Evolutionary conservation across 2,797 vertebrate species (phyloP).

Genomic region (Rhinella marina): DNA sequence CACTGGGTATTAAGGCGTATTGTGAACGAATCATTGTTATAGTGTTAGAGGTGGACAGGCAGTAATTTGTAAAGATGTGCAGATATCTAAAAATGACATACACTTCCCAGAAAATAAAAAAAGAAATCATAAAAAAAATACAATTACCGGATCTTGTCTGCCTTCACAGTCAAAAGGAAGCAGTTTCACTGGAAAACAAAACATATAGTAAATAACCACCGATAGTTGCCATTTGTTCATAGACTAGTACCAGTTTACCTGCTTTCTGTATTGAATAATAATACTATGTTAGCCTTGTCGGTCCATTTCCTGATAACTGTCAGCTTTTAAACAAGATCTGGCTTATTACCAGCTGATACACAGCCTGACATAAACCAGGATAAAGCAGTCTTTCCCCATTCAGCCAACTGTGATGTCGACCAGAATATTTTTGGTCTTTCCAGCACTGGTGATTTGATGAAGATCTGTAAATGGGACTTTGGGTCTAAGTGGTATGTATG

Average conservation of each 20-base stretch:
- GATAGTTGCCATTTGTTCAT: neutral
- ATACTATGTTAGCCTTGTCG: neutral
- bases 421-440: too few relatives aligned
- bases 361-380: too few relatives aligned
- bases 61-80: slow-evolving; percentile 11
- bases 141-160: slow-evolving; percentile 75
- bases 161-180: slow-evolving; percentile 77
- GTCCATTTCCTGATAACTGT: too few relatives aligned
- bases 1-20: neutral
- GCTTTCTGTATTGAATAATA: neutral
- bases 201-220: slow-evolving; percentile 48
- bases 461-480: too few relatives aligned
- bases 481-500: too few relatives aligned
- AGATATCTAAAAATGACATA: slow-evolving; percentile 22
- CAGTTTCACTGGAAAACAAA: slow-evolving; percentile 75
- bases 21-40: neutral
- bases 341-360: too few relatives aligned
- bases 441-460: too few relatives aligned
- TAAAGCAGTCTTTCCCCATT: too few relatives aligned
- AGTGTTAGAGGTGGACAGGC: slow-evolving; percentile 12
- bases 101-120: neutral
- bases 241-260: neutral
- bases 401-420: too few relatives aligned
- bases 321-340: too few relatives aligned
- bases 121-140: neutral